Evolutionary conservation across 2,888 invertebrate species (phyloP).

Genomic region (Sarcophaga rosellei): DNA sequence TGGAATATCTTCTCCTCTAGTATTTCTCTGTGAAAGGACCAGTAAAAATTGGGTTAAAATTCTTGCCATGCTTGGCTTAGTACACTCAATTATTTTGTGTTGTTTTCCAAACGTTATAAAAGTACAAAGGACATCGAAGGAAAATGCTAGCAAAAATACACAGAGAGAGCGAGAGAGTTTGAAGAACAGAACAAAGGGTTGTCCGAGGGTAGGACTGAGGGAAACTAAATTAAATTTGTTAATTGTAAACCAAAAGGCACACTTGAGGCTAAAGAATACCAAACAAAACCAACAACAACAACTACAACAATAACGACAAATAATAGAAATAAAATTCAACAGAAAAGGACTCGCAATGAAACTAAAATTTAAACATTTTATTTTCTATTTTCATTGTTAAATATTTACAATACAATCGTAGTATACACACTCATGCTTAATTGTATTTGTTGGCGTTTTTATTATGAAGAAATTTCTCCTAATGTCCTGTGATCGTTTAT

Average conservation of each 20-base stretch:
- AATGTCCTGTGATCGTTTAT: too few species aligned
- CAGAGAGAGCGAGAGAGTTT: too few species aligned
- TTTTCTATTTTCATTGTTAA: constrained; percentile 15
- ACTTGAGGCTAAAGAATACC: constrained; percentile 62
- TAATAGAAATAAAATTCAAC: constrained; percentile 19
- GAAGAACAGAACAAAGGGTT: too few species aligned
- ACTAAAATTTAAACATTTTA: too few species aligned
- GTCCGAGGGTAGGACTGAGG: background rate
- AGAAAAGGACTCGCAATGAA: constrained; percentile 22
- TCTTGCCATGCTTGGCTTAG: constrained; percentile 62
- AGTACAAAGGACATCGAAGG: background rate
- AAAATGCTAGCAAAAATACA: too few species aligned
- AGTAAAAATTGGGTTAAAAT: constrained; percentile 64
- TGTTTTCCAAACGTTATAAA: constrained; percentile 22
- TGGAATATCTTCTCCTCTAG: background rate
- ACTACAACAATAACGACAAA: background rate
- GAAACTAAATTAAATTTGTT: constrained; percentile 66
- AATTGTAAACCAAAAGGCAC: constrained; percentile 66
- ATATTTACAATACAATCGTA: constrained; percentile 44
- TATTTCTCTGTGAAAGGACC: background rate
- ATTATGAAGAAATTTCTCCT: too few species aligned
- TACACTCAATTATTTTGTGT: constrained; percentile 63
- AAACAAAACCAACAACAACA: constrained; percentile 26
- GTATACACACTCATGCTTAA: constrained; percentile 13
- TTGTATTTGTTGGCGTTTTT: constrained; percentile 39